Conservation (phyloP, 2,888 invertebrate species). For the Amiota communis region DNA sequence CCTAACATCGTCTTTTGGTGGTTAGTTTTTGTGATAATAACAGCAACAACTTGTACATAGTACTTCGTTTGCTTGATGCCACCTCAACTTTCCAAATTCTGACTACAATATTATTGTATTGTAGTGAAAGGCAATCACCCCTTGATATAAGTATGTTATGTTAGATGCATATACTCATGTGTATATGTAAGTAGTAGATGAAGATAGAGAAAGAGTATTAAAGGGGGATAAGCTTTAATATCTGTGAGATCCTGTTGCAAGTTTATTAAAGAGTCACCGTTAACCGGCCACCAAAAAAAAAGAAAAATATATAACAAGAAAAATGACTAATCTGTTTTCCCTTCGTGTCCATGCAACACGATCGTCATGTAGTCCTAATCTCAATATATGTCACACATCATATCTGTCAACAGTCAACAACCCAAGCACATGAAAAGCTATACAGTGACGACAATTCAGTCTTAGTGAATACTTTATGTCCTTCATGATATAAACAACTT, state of each 20-base stretch:
- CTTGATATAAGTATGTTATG: too few species aligned
- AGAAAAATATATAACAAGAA: background rate
- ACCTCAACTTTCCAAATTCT: too few species aligned
- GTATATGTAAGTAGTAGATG: too few species aligned
- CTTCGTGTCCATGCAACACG: background rate
- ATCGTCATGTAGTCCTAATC: background rate
- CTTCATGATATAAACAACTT: too few species aligned
- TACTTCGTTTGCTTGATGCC: too few species aligned
- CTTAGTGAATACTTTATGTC: too few species aligned
- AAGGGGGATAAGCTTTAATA: background rate
- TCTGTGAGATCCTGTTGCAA: slow-evolving; percentile 61
- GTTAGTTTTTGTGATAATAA: too few species aligned
- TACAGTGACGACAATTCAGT: too few species aligned
- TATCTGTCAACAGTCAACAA: slow-evolving; percentile 56
- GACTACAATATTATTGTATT: background rate
- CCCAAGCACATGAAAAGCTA: background rate
- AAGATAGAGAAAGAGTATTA: too few species aligned
- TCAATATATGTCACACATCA: slow-evolving; percentile 45
- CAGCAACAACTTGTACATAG: too few species aligned
- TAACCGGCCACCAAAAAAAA: background rate
- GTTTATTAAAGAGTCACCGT: slow-evolving; percentile 42
- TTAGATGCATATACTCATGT: too few species aligned
- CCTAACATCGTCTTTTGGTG: too few species aligned
- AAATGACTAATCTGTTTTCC: slow-evolving; percentile 1
- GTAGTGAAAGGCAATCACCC: background rate